Evolutionary conservation across 2,888 invertebrate genomes (phyloP), one percentile per base, ranked within the genome.

Genomic region (Oscheius sp.): DNA sequence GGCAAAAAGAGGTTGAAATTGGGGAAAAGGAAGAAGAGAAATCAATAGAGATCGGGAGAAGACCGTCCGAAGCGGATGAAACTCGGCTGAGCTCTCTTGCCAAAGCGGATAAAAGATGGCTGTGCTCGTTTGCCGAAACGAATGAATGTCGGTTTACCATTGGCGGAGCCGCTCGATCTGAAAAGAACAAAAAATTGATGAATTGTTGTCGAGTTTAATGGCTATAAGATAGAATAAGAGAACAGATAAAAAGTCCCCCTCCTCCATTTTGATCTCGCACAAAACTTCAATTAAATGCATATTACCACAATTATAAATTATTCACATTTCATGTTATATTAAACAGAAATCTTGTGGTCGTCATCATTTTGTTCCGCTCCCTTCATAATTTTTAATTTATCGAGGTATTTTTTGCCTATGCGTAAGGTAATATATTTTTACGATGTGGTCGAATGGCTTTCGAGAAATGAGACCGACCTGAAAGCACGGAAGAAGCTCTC

Each of bases 141-240:
- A 22, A 67, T 67, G 57, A 67, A 67, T 12, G 57, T 47, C 49
- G 67, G 67, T 38, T 67, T 67, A n/a, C 67, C 67, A 36, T 67
- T 65, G n/a, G 17, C 47, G 56, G 54, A 32, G n/a, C 32, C 32
- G 14, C 33, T 20, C 4, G 66, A 67, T 59, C 67, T 67, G 59
- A 44, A 67, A 59, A n/a, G n/a, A n/a, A n/a, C n/a, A n/a, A 9
- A 57, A 5, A 22, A 9, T 20, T n/a, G 17, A 45, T 38, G 17
- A 22, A 14, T 28, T 28, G 26, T 30, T 51, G 5, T 17, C 20
- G n/a, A n/a, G 26, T 26, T 8, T 49, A 24, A 8, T 24, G 5
- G n/a, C 20, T 20, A 22, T 6, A 45, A 45, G 8, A n/a, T 45
- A 6, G 36, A 36, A 14, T 14, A 8, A 36, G 36, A 36, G 17